These are phyloP conservation scores for Muraenolepis orangiensis DNA, from an alignment of 2,797 vertebrate genomes.

Conservation along the genomic window DNA sequence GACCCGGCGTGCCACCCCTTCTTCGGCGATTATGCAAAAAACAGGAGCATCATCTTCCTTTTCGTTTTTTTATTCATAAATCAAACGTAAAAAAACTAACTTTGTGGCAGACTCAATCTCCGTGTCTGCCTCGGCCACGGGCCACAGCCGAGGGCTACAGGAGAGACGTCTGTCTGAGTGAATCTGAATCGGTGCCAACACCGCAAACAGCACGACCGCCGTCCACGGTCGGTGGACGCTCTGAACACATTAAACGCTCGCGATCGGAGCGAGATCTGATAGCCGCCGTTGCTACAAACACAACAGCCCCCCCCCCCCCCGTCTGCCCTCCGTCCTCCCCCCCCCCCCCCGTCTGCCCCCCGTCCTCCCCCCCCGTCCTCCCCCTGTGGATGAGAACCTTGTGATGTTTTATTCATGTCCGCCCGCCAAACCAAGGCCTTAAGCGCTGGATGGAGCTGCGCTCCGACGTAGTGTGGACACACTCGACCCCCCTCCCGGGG, in stretches of 20 bases:
- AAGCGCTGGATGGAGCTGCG: too few relatives aligned
- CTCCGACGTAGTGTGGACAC: slow-evolving; percentile 19
- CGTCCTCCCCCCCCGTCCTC: slow-evolving; percentile 22
- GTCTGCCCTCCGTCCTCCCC: too few relatives aligned
- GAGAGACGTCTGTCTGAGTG: not conserved
- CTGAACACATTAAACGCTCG: not conserved
- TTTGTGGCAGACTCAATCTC: too few relatives aligned
- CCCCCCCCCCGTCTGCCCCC: slow-evolving; percentile 22
- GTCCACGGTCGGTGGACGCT: slow-evolving; percentile 24
- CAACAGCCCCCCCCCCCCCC: slow-evolving; percentile 19
- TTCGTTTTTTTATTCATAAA: too few relatives aligned
- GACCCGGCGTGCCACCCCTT: too few relatives aligned
- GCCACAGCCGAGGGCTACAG: too few relatives aligned
- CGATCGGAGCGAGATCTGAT: not conserved
- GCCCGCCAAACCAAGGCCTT: slow-evolving; percentile 28
- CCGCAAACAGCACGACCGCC: slow-evolving; percentile 7
- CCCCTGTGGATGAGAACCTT: too few relatives aligned
- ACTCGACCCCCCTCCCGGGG: slow-evolving; percentile 23
- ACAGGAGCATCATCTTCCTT: too few relatives aligned
- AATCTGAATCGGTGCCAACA: slow-evolving; percentile 19
- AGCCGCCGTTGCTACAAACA: slow-evolving; percentile 12
- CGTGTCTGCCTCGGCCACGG: too few relatives aligned
- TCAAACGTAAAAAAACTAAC: too few relatives aligned
- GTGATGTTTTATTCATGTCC: slow-evolving; percentile 58
- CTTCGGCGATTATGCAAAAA: too few relatives aligned